phyloP scores from a whole-genome alignment of 2,888 invertebrate genomes.

The Acronicta psi region DNA sequence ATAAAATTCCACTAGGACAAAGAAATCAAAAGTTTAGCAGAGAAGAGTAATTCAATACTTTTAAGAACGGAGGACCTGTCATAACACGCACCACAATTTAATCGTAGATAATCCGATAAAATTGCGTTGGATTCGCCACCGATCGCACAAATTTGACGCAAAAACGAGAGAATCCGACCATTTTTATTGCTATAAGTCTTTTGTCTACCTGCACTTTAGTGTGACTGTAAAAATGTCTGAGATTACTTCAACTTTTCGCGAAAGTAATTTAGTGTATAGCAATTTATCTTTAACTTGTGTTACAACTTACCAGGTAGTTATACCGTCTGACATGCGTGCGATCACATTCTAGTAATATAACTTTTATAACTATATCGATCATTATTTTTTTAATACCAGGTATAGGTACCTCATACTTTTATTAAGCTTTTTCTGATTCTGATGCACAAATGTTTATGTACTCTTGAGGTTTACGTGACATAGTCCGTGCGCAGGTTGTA shows the following conservation, averaged over 20 bases:
- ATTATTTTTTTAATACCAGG: constrained; percentile 20
- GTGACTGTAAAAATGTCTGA: constrained; percentile 48
- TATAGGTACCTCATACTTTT: constrained; percentile 14
- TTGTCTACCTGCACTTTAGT: constrained; percentile 50
- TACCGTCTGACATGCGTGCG: constrained; percentile 31
- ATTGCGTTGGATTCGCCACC: constrained; percentile 63
- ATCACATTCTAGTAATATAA: constrained; percentile 41
- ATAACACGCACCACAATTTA: constrained; percentile 35
- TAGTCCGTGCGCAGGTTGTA: constrained; percentile 28
- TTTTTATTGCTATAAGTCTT: constrained; percentile 61
- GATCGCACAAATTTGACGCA: constrained; percentile 57
- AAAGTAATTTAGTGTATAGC: constrained; percentile 51
- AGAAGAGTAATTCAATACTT: too few species aligned
- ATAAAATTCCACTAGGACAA: constrained; percentile 1
- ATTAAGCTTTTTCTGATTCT: constrained; percentile 17
- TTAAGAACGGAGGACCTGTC: neutral
- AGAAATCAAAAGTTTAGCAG: constrained; percentile 3
- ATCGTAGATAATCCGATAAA: constrained; percentile 60
- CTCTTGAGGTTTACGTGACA: constrained; percentile 22
- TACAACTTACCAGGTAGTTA: constrained; percentile 6
- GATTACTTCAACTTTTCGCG: constrained; percentile 50
- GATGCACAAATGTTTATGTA: constrained; percentile 20
- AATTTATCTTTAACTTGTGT: constrained; percentile 44
- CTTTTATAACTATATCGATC: constrained; percentile 41
- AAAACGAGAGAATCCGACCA: constrained; percentile 57